Base-by-base conservation (phyloP, 2,113 vertebrate genomes). In the Myiopsitta monachus region DNA sequence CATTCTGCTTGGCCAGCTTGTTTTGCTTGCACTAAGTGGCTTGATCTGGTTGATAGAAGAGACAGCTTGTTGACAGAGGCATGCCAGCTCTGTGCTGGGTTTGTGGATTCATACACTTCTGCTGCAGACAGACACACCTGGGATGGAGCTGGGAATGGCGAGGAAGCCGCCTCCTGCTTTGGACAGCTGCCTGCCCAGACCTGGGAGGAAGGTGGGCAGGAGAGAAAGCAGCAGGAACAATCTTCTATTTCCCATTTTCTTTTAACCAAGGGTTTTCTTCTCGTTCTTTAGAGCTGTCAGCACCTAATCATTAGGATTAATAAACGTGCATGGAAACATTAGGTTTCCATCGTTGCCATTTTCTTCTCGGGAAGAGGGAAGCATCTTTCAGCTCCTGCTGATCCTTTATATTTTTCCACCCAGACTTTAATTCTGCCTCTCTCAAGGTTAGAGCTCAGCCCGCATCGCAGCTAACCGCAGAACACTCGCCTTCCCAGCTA, bases 271-370 rank as follows among this genome's bases (percentile, higher is more conserved):
- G 79, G 81, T 78, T 93, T 92, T 84, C 54, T 51, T 83, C 66
- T 81, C 0, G 3, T 88, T 62, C 95, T 92, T 82, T 31, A 57
- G 81, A 94, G 87, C 93, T 95, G 96, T 96, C 94, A 91, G 84
- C 94, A 84, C 94, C 92, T 94, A 91, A 95, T 89, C 87, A 87
- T 94, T 93, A 96, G 92, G 88, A 91, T 87, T 94, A 96, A 94
- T 94, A 87, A 93, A 92, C 2, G 1, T 1, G 9, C 62, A 33
- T 21, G 54, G 83, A 87, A 93, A 87, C 81, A 70, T 69, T 91
- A 75, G 66, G 47, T 76, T 95, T 94, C 95, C 74, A 91, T 93
- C 88, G 54, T 3, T 89, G 91, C 77, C 1, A 2, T 72, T 96
- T 90, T 84, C 86, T 61, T 70, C 87, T 74, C 17, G 26, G 87